Conservation (phyloP, 2,113 vertebrate genomes). For the Actenoides lindsayi region DNA sequence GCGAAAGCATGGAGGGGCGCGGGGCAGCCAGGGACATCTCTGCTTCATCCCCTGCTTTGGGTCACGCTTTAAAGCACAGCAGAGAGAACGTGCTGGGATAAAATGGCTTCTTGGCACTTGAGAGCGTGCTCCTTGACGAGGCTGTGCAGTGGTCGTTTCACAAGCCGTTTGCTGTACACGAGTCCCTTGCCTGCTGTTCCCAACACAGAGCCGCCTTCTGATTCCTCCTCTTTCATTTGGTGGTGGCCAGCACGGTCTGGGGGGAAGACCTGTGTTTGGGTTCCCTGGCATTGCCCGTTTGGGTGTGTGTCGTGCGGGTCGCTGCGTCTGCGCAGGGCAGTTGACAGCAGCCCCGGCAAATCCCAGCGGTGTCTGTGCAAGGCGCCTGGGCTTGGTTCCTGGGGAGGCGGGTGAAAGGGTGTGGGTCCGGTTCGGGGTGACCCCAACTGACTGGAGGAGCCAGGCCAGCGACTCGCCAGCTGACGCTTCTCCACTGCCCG, state of each 20-base stretch:
- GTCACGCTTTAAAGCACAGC: too few relatives aligned
- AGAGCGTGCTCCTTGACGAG: background rate
- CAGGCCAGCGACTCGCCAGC: accelerated
- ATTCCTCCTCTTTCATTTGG: accelerated
- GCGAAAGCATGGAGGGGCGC: background rate
- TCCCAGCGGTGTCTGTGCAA: accelerated
- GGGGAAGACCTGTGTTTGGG: accelerated
- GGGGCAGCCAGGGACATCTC: background rate
- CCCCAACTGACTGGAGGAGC: background rate
- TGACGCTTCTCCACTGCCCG: background rate
- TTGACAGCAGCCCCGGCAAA: accelerated
- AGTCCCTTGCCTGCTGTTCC: background rate
- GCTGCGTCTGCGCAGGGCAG: too few relatives aligned
- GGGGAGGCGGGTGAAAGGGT: background rate
- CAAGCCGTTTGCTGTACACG: background rate
- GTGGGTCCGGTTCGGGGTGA: accelerated
- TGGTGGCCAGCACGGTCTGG: accelerated
- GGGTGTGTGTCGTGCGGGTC: accelerated
- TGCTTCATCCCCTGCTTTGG: background rate
- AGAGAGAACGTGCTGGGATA: background rate
- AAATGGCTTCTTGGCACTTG: background rate
- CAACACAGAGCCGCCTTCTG: background rate
- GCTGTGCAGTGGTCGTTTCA: accelerated
- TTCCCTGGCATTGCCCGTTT: accelerated
- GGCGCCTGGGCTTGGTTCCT: too few relatives aligned